Base-by-base conservation (phyloP, 2,113 vertebrate species). In the Seriola dumerili region DNA sequence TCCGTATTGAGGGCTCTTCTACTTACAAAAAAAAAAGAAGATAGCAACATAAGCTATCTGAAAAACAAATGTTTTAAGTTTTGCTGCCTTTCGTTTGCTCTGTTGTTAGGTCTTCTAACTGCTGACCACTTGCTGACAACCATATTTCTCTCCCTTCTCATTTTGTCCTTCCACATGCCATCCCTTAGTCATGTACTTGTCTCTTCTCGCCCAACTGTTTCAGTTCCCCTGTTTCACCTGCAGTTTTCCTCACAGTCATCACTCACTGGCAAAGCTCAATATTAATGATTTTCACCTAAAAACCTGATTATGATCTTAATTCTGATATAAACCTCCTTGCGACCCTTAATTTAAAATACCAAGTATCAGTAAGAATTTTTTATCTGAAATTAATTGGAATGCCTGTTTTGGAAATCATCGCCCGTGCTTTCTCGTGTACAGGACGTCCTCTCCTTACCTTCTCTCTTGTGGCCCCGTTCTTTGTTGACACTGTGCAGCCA, bases 401-500 rank as follows among this genome's bases (percentile, higher is more conserved):
- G 5, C 16, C 46, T 48, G 46, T 17, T 50, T 48, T 50, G 17
- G 21, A 64, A 50, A 52, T 74, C 13, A 50, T 23, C 10, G 19
- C 7, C 0, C 1, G 2, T 17, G 14, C 46, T 1, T 46, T 46
- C 14, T 48, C 46, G n/a, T 29, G 3, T 70, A 12, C 1, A 2
- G 21, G 29, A 5, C 5, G 7, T 44, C 86, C 36, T 2, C 55
- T 23, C 5, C 65, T 85, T 86, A 95, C 95, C 94, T 87, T 95
- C 95, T 84, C 95, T 95, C 21, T 96, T 95, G 72, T 95, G 94
- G 12, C 96, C 95, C 1, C 97, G 95, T 74, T 98, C 97, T 85
- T 97, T 97, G 91, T 97, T 98, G 91, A 98, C 76, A 34, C 97
- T 95, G 76, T 97, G 97, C 55, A 98, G 94, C 97, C 97, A 97